Conservation (phyloP, 2,797 vertebrate genomes). For the Cuculus canorus region DNA sequence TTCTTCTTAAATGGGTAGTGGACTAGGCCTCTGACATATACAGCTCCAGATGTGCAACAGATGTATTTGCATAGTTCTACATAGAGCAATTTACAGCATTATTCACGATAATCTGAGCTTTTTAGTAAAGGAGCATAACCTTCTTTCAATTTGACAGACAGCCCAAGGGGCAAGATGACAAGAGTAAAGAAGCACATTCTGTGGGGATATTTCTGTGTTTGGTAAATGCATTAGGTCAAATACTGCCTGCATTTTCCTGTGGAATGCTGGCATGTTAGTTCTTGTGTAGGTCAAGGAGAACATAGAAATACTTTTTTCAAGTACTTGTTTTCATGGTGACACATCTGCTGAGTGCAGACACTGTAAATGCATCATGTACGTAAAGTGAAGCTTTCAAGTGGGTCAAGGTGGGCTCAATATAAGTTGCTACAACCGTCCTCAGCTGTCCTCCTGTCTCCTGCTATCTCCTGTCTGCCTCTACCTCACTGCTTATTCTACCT, state of each 20-base stretch:
- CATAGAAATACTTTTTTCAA: background rate
- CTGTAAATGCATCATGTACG: background rate
- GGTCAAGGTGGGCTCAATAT: background rate
- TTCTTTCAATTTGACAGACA: background rate
- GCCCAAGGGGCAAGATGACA: too few relatives aligned
- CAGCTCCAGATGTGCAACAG: background rate
- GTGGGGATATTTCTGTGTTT: background rate
- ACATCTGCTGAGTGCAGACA: background rate
- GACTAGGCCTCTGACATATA: background rate
- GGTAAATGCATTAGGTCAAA: background rate
- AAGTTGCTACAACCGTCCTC: background rate
- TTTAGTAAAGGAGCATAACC: background rate
- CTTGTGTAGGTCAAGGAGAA: background rate
- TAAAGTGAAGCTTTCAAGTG: background rate
- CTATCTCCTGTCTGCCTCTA: background rate
- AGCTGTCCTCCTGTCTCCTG: background rate
- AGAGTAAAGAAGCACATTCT: background rate
- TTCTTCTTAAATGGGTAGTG: background rate
- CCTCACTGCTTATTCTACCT: background rate
- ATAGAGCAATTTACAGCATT: background rate
- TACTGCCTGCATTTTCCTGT: background rate
- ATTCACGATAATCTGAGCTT: background rate
- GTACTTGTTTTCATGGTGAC: background rate
- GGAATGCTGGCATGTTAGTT: background rate
- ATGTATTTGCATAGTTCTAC: background rate